Conservation (phyloP, 2,888 invertebrate genomes). For the Amphipoea oculea region DNA sequence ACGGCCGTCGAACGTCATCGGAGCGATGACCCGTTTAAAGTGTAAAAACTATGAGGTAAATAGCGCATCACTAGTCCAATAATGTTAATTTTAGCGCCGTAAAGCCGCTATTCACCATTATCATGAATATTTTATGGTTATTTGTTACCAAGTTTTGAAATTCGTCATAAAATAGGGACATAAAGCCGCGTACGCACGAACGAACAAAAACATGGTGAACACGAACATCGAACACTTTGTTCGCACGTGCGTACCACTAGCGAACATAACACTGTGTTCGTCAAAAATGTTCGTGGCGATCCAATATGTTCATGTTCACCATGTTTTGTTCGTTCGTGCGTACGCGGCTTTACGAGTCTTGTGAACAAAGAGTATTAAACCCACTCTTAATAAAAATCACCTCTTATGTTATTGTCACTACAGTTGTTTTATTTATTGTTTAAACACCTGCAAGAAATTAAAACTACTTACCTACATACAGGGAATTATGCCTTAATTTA, state of each 20-base stretch:
- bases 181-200: too few species aligned
- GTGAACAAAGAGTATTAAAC: constrained; percentile 6
- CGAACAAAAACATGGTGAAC: too few species aligned
- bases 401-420: neutral
- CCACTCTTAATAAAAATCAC: neutral
- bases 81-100: constrained; percentile 39
- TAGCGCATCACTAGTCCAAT: constrained; percentile 36
- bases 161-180: constrained; percentile 2
- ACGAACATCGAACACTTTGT: too few species aligned
- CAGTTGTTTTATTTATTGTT: neutral
- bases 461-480: neutral
- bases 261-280: too few species aligned
- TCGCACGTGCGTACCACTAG: too few species aligned
- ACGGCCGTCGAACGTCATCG: constrained; percentile 47
- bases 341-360: too few species aligned
- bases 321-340: too few species aligned
- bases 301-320: too few species aligned
- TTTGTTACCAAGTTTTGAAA: constrained; percentile 18
- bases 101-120: constrained; percentile 34
- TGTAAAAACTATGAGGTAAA: constrained; percentile 49
- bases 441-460: neutral
- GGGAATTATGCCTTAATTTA: neutral
- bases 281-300: too few species aligned
- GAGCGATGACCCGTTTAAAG: constrained; percentile 56
- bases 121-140: constrained; percentile 24